Evolutionary conservation across 1,140 invertebrate species (phyloP).

Genomic region (Drosophila fuyamai): DNA sequence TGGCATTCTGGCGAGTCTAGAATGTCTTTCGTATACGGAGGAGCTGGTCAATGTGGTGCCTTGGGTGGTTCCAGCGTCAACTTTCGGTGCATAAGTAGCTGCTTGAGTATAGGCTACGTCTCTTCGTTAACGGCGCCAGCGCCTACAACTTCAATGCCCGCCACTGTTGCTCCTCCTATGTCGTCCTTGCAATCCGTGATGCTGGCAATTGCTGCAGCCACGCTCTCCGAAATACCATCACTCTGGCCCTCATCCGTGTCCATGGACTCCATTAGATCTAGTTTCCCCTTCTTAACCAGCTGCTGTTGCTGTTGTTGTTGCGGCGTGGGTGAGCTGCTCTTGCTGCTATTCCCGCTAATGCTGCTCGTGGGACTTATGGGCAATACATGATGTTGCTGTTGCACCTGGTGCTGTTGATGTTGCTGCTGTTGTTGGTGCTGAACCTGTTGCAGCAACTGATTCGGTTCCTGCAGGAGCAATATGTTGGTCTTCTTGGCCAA

Average conservation of each 20-base stretch:
- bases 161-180: constrained; percentile 47
- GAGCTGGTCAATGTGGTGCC: constrained; percentile 20
- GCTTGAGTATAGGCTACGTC: constrained; percentile 85
- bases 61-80: constrained; percentile 57
- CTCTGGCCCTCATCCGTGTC: constrained; percentile 61
- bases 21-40: constrained; percentile 55
- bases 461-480: constrained; percentile 61
- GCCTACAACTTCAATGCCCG: constrained; percentile 73
- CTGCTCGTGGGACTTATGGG: constrained; percentile 80
- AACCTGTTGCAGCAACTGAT: constrained; percentile 40
- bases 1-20: constrained; percentile 31
- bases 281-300: constrained; percentile 50
- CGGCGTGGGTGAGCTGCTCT: constrained; percentile 73
- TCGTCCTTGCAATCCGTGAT: constrained; percentile 55
- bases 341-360: constrained; percentile 66
- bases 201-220: constrained; percentile 45
- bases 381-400: constrained; percentile 65
- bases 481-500: constrained; percentile 64
- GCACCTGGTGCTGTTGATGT: constrained; percentile 40
- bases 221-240: constrained; percentile 53
- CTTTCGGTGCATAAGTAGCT: constrained; percentile 81
- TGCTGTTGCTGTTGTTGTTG: constrained; percentile 41
- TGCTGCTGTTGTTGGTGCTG: constrained; percentile 55
- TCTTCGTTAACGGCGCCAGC: constrained; percentile 71
- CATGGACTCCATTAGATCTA: constrained; percentile 62